phyloP scores from a whole-genome alignment of 2,797 vertebrate species.

The Graptemys geographica region DNA sequence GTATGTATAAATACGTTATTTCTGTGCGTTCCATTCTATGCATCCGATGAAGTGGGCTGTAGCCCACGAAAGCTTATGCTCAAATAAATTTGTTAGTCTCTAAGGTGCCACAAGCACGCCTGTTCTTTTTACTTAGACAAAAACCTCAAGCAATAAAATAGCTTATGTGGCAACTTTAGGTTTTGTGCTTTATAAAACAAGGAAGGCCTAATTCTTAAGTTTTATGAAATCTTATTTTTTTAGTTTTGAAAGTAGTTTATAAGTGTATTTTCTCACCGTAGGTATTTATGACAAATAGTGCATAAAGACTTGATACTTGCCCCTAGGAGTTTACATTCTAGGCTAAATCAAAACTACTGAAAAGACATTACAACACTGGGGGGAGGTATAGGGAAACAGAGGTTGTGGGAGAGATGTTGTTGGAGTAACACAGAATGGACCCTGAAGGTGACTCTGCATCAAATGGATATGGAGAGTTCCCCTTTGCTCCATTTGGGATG shows the following conservation, averaged over 20 bases:
- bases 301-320: not conserved
- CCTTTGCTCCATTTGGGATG: not conserved
- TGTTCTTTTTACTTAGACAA: not conserved
- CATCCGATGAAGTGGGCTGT: no score
- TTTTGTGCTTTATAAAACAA: not conserved
- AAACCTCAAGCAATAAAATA: not conserved
- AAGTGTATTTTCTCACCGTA: not conserved
- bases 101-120: no score
- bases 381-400: not conserved
- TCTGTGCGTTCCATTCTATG: no score
- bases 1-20: no score
- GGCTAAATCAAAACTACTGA: not conserved
- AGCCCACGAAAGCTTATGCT: no score
- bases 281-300: not conserved
- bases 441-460: not conserved
- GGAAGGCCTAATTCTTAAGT: not conserved
- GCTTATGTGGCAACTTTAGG: not conserved
- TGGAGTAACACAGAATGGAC: not conserved
- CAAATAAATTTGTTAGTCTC: no score
- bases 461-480: not conserved
- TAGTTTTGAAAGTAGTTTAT: not conserved
- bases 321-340: not conserved
- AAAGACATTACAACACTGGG: not conserved
- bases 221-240: not conserved
- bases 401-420: not conserved